Percentiles rank a stretch among this genome's conserved stretches.
Conservation (phyloP, 2,113 vertebrate genomes). For the Chascanopsetta lugubris region DNA sequence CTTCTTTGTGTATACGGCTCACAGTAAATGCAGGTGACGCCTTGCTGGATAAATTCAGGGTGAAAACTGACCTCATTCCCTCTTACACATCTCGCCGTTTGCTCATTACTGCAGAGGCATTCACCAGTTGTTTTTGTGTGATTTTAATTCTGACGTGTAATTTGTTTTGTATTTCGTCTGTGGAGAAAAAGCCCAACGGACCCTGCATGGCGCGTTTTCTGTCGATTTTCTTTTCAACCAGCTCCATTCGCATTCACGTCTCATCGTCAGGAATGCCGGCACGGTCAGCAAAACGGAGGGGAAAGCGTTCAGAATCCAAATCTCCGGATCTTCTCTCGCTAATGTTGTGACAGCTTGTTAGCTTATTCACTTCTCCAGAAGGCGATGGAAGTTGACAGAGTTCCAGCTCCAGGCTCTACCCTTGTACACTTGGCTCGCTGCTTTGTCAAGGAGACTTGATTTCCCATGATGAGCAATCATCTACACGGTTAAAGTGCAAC, state of each 20-base stretch:
- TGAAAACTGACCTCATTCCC: slow-evolving; percentile 63
- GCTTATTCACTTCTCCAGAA: slow-evolving; percentile 52
- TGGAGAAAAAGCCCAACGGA: slow-evolving; percentile 6
- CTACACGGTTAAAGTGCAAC: slow-evolving; percentile 54
- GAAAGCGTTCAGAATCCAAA: slow-evolving; percentile 44
- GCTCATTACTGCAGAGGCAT: slow-evolving; percentile 45
- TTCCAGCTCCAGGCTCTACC: slow-evolving; percentile 61
- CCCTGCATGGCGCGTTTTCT: slow-evolving; percentile 20
- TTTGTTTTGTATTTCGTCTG: too few species aligned
- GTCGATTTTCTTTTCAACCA: slow-evolving; percentile 21
- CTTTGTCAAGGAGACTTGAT: slow-evolving; percentile 69
- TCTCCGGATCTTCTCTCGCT: slow-evolving; percentile 50
- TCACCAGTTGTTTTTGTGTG: slow-evolving; percentile 37
- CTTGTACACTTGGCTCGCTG: slow-evolving; percentile 53
- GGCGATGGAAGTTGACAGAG: slow-evolving; percentile 67
- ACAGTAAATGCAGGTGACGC: slow-evolving; percentile 69
- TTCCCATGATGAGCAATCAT: slow-evolving; percentile 67
- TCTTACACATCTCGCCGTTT: slow-evolving; percentile 32
- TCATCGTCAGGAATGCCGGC: slow-evolving; percentile 20
- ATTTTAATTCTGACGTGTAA: slow-evolving; percentile 43
- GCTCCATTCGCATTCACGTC: slow-evolving; percentile 41
- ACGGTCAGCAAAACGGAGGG: slow-evolving; percentile 37
- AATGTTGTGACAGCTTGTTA: slow-evolving; percentile 73
- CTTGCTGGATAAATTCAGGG: slow-evolving; percentile 55
- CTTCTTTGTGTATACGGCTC: slow-evolving; percentile 67